Evolutionary conservation across 2,797 vertebrate species (phyloP).

Genomic region (Pseudochaenichthys georgianus): DNA sequence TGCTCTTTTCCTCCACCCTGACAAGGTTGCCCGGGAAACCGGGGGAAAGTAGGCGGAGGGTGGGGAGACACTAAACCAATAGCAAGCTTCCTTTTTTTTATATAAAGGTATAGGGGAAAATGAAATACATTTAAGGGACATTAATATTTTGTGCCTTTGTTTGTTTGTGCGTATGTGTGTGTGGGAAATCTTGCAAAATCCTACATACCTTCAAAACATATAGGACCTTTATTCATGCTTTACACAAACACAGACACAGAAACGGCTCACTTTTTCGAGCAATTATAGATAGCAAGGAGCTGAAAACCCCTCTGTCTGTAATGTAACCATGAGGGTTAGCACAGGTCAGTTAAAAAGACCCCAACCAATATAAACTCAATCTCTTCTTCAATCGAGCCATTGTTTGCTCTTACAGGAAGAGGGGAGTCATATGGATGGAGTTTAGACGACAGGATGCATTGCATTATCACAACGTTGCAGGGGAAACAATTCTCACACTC

Average conservation of each 20-base stretch:
- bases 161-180: not conserved
- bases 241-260: not conserved
- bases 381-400: slow-evolving; percentile 9
- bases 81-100: slow-evolving; percentile 56
- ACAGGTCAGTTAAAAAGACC: slow-evolving; percentile 17
- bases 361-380: slow-evolving; percentile 13
- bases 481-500: slow-evolving; percentile 32
- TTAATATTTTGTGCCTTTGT: slow-evolving; percentile 28
- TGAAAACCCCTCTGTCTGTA: slow-evolving; percentile 20
- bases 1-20: slow-evolving; percentile 84
- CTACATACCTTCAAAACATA: too few relatives aligned
- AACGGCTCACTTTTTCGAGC: slow-evolving; percentile 7
- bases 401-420: slow-evolving; percentile 6
- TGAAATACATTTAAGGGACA: slow-evolving; percentile 54
- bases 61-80: slow-evolving; percentile 72
- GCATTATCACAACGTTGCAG: slow-evolving; percentile 24
- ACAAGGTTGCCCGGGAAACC: slow-evolving; percentile 86
- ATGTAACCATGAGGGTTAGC: slow-evolving; percentile 13
- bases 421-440: slow-evolving; percentile 40
- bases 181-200: too few relatives aligned
- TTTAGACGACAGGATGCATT: slow-evolving; percentile 19
- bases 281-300: slow-evolving; percentile 18
- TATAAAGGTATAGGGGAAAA: slow-evolving; percentile 56
- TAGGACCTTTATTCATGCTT: too few relatives aligned
- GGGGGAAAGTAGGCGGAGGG: slow-evolving; percentile 63